Percentiles rank a stretch among this genome's conserved stretches.
These are phyloP conservation scores for Clarias macrocephalus DNA, from an alignment of 2,113 vertebrate species.

Conservation along the genomic window DNA sequence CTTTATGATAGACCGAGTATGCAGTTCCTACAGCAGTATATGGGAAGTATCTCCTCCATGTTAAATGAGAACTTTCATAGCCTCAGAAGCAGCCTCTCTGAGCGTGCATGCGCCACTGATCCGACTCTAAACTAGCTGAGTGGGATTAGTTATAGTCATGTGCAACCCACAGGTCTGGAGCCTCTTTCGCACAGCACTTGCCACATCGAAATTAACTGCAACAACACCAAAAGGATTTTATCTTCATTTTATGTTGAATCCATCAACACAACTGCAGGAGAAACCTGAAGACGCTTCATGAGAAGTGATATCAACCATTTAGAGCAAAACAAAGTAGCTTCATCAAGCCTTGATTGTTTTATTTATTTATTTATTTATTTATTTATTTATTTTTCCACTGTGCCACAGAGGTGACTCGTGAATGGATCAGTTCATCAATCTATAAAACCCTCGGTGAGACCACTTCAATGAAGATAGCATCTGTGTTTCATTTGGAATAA, in stretches of 20 bases:
- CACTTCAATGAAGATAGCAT: background rate
- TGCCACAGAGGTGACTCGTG: background rate
- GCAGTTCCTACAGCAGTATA: background rate
- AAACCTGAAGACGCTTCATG: background rate
- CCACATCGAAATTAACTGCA: background rate
- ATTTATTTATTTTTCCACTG: background rate
- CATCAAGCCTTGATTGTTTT: background rate
- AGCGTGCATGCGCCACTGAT: background rate
- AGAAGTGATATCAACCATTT: background rate
- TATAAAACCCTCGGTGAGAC: background rate
- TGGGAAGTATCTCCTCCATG: background rate
- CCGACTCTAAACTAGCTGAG: background rate
- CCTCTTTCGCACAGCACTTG: background rate
- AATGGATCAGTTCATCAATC: background rate
- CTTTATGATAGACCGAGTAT: too few relatives aligned
- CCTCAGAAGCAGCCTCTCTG: background rate
- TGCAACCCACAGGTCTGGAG: background rate
- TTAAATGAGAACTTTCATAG: background rate
- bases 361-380: too few relatives aligned
- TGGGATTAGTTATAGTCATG: background rate
- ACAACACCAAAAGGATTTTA: too few relatives aligned
- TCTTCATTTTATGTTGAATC: too few relatives aligned
- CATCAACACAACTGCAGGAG: too few relatives aligned
- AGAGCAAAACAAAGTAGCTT: background rate
- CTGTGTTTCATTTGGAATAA: background rate